A percentile compares a stretch with the other conserved stretches of the same genome.
Conservation (phyloP, 1,140 invertebrate genomes). For the Drosophila nebulosa region DNA sequence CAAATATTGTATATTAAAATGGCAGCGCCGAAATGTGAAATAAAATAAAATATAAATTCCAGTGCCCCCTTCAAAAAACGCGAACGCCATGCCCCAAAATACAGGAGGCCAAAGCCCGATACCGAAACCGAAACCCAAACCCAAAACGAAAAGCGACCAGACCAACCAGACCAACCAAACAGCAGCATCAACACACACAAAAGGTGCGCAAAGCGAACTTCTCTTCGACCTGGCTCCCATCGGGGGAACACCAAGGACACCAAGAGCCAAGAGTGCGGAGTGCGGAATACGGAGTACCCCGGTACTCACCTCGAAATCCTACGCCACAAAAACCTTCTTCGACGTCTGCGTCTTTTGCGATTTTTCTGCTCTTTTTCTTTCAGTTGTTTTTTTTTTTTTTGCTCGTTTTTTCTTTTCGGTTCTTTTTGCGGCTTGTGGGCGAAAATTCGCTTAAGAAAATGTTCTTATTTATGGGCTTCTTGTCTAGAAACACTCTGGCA, state of each 20-base stretch:
- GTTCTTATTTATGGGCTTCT: slow-evolving; percentile 53
- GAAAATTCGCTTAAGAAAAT: slow-evolving; percentile 46
- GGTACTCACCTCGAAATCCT: not conserved
- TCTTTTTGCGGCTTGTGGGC: slow-evolving; percentile 1
- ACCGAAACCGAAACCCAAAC: not conserved
- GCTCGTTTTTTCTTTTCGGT: not conserved
- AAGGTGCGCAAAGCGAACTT: not conserved
- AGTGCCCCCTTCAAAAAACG: slow-evolving; percentile 41
- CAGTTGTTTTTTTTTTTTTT: slow-evolving; percentile 17
- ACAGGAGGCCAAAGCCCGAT: too few species aligned
- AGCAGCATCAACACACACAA: not conserved
- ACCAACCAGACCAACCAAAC: too few species aligned
- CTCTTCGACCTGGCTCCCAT: not conserved
- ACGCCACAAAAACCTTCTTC: not conserved
- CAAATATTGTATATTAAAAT: slow-evolving; percentile 50
- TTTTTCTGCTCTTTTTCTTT: not conserved
- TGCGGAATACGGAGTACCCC: not conserved
- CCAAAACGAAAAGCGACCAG: not conserved
- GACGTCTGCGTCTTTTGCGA: not conserved
- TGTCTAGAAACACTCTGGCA: slow-evolving; percentile 29
- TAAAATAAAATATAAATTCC: slow-evolving; percentile 58
- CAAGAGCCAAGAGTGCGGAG: not conserved
- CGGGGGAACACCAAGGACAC: not conserved
- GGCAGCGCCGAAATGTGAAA: slow-evolving; percentile 44
- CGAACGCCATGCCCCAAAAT: slow-evolving; percentile 27